A percentile compares a stretch with the other conserved stretches of the same genome.
Evolutionary conservation across 2,888 invertebrate genomes (phyloP).

Genomic region (Stenurella melanura): DNA sequence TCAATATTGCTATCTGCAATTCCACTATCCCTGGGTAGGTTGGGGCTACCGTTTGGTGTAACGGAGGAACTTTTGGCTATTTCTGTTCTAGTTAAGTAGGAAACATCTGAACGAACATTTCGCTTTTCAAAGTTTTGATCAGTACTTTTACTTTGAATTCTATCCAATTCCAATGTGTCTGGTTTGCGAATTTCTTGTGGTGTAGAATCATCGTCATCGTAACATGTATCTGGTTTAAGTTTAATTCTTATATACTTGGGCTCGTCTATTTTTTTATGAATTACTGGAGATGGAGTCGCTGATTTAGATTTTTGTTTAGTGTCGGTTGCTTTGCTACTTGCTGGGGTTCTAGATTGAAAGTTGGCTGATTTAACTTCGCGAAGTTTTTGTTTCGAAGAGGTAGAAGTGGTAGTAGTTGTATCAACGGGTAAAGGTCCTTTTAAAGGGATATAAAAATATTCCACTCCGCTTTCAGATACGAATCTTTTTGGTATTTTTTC

Average conservation of each 20-base stretch:
- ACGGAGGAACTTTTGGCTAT: constrained; percentile 15
- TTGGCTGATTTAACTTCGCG: constrained; percentile 58
- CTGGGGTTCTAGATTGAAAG: constrained; percentile 43
- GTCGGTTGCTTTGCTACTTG: constrained; percentile 34
- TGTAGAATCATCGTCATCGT: constrained; percentile 73
- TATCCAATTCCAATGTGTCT: constrained; percentile 74
- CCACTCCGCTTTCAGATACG: constrained; percentile 70
- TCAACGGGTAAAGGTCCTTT: constrained; percentile 71
- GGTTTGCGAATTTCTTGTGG: constrained; percentile 76
- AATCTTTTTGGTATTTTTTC: constrained; percentile 62
- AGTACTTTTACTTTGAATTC: constrained; percentile 40
- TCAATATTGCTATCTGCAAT: constrained; percentile 53
- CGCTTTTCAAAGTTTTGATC: constrained; percentile 43
- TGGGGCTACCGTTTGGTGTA: constrained; percentile 73
- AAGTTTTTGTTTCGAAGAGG: constrained; percentile 36
- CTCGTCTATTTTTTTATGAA: constrained; percentile 60
- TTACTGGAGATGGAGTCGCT: constrained; percentile 49
- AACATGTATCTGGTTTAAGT: constrained; percentile 85
- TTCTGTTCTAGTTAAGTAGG: constrained; percentile 3
- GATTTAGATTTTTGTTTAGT: constrained; percentile 59
- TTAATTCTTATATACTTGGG: constrained; percentile 80
- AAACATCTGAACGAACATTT: not conserved
- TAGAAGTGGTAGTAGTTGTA: constrained; percentile 34
- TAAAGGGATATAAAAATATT: constrained; percentile 73
- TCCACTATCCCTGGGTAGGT: constrained; percentile 67